Evolutionary conservation across 2,797 vertebrate genomes (phyloP).

Genomic region (Macroramphosus scolopax): DNA sequence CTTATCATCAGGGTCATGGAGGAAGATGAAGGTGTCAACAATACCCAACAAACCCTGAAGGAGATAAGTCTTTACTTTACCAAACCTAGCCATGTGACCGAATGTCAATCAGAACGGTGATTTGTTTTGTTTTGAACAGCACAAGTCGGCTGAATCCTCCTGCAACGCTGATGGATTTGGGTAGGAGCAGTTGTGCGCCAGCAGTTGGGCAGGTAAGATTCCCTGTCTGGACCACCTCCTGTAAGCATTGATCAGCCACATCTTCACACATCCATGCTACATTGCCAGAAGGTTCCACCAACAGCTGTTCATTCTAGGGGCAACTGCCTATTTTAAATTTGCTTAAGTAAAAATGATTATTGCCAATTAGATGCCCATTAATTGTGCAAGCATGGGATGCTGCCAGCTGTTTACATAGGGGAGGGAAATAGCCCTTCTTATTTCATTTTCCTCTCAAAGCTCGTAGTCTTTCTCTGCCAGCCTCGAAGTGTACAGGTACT

Average conservation of each 20-base stretch:
- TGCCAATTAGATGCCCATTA: slow-evolving; percentile 98
- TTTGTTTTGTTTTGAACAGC: no score
- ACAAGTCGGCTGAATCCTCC: no score
- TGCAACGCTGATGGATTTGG: no score
- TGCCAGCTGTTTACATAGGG: slow-evolving; percentile 95
- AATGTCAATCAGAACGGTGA: no score
- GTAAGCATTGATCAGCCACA: slow-evolving; percentile 81
- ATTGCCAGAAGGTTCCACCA: slow-evolving; percentile 86
- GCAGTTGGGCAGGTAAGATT: slow-evolving; percentile 26
- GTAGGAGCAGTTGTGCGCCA: slow-evolving; percentile 7
- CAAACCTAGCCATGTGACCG: no score
- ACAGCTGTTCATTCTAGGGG: slow-evolving; percentile 93
- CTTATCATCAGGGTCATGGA: no score
- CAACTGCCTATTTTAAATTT: slow-evolving; percentile 89
- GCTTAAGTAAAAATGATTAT: slow-evolving; percentile 96
- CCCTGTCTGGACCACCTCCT: slow-evolving; percentile 63
- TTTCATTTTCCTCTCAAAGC: slow-evolving; percentile 78
- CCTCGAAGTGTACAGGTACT: slow-evolving; percentile 17
- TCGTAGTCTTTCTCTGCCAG: slow-evolving; percentile 44
- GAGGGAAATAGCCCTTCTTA: slow-evolving; percentile 88
- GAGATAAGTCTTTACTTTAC: no score
- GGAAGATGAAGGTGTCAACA: slow-evolving; percentile 3
- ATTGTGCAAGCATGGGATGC: slow-evolving; percentile 94
- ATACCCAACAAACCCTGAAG: not conserved
- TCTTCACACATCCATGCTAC: slow-evolving; percentile 74